Percentiles rank a stretch among this genome's conserved stretches.
Evolutionary conservation across 2,113 vertebrate species (phyloP).

Genomic region (Nerophis ophidion): DNA sequence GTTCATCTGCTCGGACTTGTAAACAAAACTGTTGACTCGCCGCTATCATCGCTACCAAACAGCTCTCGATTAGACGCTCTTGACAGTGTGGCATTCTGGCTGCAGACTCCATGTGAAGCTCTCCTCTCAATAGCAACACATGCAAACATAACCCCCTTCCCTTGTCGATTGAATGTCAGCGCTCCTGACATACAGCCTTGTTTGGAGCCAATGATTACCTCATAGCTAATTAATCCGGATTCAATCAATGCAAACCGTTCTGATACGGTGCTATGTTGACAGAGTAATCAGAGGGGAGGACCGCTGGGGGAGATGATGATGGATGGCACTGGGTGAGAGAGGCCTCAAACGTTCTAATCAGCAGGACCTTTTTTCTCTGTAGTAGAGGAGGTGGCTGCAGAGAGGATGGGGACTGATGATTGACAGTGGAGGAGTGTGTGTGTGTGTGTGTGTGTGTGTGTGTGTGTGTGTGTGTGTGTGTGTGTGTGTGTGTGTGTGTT

Average conservation of each 20-base stretch:
- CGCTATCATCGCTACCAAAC: conserved; percentile 71
- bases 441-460: neutral
- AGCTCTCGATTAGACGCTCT: conserved; percentile 74
- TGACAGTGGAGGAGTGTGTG: conserved; percentile 15
- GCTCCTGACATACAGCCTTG: conserved; percentile 64
- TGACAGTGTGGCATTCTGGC: conserved; percentile 34
- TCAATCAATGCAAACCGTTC: conserved; percentile 69
- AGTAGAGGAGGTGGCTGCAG: conserved; percentile 34
- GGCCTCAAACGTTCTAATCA: conserved; percentile 59
- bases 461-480: neutral
- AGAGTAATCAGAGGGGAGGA: conserved; percentile 48
- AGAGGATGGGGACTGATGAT: conserved; percentile 32
- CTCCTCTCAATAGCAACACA: conserved; percentile 9
- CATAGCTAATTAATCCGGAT: conserved; percentile 77
- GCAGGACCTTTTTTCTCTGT: conserved; percentile 52
- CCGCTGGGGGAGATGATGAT: conserved; percentile 53
- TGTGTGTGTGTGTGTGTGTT: conserved; percentile 6
- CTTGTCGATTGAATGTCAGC: conserved; percentile 59
- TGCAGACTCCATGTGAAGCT: conserved; percentile 21
- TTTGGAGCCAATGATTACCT: conserved; percentile 79
- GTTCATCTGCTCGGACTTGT: conserved; percentile 80
- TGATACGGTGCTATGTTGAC: conserved; percentile 28
- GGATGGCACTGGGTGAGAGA: conserved; percentile 56
- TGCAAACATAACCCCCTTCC: conserved; percentile 4
- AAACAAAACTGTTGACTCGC: conserved; percentile 81